Conservation (phyloP, 2,797 vertebrate genomes). For the Propithecus perrieri region DNA sequence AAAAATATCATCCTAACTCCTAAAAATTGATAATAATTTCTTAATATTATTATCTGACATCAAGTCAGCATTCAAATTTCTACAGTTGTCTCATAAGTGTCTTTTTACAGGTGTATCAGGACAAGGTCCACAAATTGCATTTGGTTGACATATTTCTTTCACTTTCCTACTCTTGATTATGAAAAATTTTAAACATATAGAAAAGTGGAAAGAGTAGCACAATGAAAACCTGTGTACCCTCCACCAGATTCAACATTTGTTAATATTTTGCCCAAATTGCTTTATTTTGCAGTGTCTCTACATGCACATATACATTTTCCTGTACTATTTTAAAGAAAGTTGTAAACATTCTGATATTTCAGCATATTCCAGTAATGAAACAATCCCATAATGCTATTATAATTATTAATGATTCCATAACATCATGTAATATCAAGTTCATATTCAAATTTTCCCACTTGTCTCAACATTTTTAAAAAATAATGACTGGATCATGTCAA, state of each 20-base stretch:
- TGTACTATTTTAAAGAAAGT: conserved; percentile 2
- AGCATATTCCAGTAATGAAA: not conserved
- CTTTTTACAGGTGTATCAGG: not conserved
- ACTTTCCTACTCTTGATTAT: not conserved
- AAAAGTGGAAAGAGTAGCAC: not conserved
- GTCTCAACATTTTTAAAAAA: not conserved
- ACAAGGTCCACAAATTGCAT: not conserved
- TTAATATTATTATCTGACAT: not conserved
- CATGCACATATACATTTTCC: not conserved
- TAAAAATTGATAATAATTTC: not conserved
- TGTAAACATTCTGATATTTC: not conserved
- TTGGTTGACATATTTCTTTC: not conserved
- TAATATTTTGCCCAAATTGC: not conserved
- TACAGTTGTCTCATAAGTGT: not conserved
- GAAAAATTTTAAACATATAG: not conserved
- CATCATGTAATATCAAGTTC: not conserved
- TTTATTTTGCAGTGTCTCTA: not conserved
- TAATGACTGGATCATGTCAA: not conserved
- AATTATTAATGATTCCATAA: not conserved
- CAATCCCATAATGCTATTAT: not conserved
- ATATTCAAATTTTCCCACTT: not conserved
- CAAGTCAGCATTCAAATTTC: conserved; percentile 3
- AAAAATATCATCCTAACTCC: not conserved
- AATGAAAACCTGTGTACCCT: not conserved
- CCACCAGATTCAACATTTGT: not conserved